A percentile compares a stretch with the other conserved stretches of the same genome.
Conservation (phyloP, 2,113 vertebrate genomes). For the Python bivittatus region DNA sequence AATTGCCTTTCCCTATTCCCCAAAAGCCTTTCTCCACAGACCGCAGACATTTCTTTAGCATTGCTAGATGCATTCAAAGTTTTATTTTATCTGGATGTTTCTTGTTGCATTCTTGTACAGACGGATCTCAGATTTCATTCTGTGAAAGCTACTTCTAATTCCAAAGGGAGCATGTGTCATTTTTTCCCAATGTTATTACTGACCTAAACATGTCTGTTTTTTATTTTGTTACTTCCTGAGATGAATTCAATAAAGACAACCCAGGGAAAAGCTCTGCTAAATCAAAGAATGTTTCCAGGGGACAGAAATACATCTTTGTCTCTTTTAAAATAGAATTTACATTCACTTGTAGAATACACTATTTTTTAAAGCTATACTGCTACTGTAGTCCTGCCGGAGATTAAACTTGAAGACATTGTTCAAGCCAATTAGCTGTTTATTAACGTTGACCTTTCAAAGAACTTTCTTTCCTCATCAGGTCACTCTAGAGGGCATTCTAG, state of each 20-base stretch:
- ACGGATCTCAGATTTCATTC: slow-evolving; percentile 27
- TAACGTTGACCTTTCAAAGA: not conserved
- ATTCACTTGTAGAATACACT: not conserved
- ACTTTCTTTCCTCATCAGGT: not conserved
- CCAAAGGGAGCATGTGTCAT: slow-evolving; percentile 19
- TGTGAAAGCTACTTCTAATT: slow-evolving; percentile 29
- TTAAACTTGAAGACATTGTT: slow-evolving; percentile 29
- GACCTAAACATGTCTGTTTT: slow-evolving; percentile 12
- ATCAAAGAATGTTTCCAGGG: slow-evolving; percentile 6
- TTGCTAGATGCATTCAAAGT: slow-evolving; percentile 12
- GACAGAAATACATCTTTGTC: slow-evolving; percentile 1
- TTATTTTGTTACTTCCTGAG: slow-evolving; percentile 20
- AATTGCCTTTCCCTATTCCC: not conserved
- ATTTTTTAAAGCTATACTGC: slow-evolving; percentile 16
- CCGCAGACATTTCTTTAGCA: not conserved
- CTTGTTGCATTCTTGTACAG: not conserved
- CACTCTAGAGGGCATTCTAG: not conserved
- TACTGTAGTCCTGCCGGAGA: not conserved
- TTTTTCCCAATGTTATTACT: slow-evolving; percentile 31
- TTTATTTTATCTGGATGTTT: slow-evolving; percentile 40
- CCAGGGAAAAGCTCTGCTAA: slow-evolving; percentile 13
- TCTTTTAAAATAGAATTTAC: slow-evolving; percentile 12
- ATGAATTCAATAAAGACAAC: not conserved
- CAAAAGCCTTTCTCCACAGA: not conserved
- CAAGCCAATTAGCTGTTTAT: not conserved